Base-by-base conservation (phyloP, 2,113 vertebrate species). In the Pedionomus torquatus region DNA sequence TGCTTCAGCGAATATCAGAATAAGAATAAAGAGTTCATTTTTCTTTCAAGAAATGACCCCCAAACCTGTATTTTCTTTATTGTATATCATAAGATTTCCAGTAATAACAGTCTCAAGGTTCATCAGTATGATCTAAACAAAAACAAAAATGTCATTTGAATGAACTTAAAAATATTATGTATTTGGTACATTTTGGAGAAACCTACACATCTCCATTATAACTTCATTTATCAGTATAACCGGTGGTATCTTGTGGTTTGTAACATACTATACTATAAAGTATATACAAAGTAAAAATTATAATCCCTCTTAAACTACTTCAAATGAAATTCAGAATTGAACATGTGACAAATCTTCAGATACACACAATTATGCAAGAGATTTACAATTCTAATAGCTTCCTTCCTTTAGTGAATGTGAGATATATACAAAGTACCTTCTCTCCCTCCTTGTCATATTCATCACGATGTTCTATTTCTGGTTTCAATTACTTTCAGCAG, bases 311-410 rank as follows among this genome's bases (percentile, higher is more conserved):
- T 66, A 79, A 77, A 76, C 3, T 13, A 33, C 23, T 86, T 86
- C 20, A 85, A 90, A 64, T 71, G 1, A 76, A 83, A 83, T 23
- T 44, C 69, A 70, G 41, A 74, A 74, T 23, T 52, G n/a, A 71
- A 43, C 24, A 76, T 31, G 13, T 88, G 76, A 86, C 39, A 65
- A 79, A 58, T 87, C 39, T 85, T 79, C 69, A 65, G 49, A 81
- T 57, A 70, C 39, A 83, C 25, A 82, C 3, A 87, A 48, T 84
- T 77, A 87, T 49, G 19, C 24, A 63, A 75, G 21, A 81, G 39
- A 90, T 83, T 92, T 85, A 89, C 54, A 70, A 31, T 81, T 83
- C 51, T 87, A 88, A 81, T 90, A 9, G 41, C 41, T 93, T 92
- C 13, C 43, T 82, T 79, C 61, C 25, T 61, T 57, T 44, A 81